phyloP scores from a whole-genome alignment of 92 coral and sea anemone species.

The Phenganax stokvisi region DNA sequence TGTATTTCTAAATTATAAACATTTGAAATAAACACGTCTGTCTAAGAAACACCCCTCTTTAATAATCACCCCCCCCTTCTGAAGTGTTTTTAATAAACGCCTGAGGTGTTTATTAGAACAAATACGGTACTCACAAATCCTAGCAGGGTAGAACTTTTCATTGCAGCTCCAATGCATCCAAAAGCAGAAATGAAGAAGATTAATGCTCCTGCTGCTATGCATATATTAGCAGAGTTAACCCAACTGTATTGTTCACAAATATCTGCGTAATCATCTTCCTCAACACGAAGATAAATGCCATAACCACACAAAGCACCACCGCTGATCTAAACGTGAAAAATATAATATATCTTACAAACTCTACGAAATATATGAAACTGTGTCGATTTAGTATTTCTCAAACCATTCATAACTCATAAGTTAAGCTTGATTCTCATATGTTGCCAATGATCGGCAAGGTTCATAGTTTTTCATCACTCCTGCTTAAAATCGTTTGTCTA shows the following conservation, averaged over 20 bases:
- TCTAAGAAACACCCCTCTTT: no score
- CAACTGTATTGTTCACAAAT: slow-evolving; percentile 39
- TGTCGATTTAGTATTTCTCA: no score
- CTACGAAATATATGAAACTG: neutral
- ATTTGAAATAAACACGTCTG: no score
- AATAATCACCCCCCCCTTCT: no score
- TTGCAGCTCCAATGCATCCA: slow-evolving; percentile 38
- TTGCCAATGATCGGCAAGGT: no score
- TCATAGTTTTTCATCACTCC: no score
- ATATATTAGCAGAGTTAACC: slow-evolving; percentile 29
- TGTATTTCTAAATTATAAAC: no score
- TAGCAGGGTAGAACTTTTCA: slow-evolving; percentile 33
- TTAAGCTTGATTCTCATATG: no score
- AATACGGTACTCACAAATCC: slow-evolving; percentile 24
- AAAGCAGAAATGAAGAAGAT: slow-evolving; percentile 34
- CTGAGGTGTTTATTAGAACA: no score
- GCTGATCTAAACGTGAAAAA: slow-evolving; percentile 12
- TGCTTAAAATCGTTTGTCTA: no score
- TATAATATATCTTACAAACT: neutral
- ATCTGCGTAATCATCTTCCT: slow-evolving; percentile 32
- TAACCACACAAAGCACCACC: slow-evolving; percentile 25
- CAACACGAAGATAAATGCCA: slow-evolving; percentile 31
- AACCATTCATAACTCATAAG: no score
- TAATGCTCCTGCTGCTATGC: slow-evolving; percentile 35
- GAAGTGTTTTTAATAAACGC: no score